Conservation (phyloP, 2,888 invertebrate species). For the Hirtodrosophila trivittata region DNA sequence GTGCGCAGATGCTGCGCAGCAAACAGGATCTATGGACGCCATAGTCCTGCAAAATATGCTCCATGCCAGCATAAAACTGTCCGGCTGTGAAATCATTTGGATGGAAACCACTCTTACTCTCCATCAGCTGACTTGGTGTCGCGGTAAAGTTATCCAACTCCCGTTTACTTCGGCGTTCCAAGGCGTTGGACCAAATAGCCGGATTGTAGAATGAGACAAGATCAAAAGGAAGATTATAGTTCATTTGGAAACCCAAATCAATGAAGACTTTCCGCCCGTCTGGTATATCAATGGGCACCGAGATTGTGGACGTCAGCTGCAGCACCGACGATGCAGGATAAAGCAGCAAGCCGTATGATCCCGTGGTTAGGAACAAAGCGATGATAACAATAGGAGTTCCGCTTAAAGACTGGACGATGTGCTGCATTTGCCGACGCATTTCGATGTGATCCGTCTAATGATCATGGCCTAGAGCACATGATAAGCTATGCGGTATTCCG, state of each 20-base stretch:
- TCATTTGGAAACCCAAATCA: constrained; percentile 83
- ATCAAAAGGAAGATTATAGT: constrained; percentile 79
- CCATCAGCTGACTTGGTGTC: neutral
- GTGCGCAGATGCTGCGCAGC: constrained; percentile 87
- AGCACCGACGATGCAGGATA: constrained; percentile 51
- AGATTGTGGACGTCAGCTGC: constrained; percentile 71
- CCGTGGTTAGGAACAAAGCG: constrained; percentile 1
- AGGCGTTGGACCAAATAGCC: constrained; percentile 72
- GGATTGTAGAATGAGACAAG: constrained; percentile 74
- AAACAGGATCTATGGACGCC: constrained; percentile 88
- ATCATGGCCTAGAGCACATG: constrained; percentile 15
- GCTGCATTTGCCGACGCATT: constrained; percentile 52
- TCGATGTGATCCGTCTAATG: constrained; percentile 37
- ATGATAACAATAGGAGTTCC: constrained; percentile 24
- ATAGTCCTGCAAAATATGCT: constrained; percentile 79
- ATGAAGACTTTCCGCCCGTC: constrained; percentile 75
- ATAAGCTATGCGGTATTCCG: constrained; percentile 1
- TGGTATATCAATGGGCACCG: constrained; percentile 71
- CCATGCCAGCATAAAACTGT: constrained; percentile 75
- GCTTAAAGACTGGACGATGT: constrained; percentile 22
- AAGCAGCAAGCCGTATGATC: constrained; percentile 32
- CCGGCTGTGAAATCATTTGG: constrained; percentile 79
- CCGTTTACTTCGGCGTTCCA: constrained; percentile 56
- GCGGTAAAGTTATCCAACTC: constrained; percentile 22
- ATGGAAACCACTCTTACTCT: constrained; percentile 47